Percentiles rank a stretch among this genome's conserved stretches.
These are phyloP conservation scores for Aurelia sp. DNA, from an alignment of 30 jellyfish, hydroid and myxozoan species.

Conservation along the genomic window DNA sequence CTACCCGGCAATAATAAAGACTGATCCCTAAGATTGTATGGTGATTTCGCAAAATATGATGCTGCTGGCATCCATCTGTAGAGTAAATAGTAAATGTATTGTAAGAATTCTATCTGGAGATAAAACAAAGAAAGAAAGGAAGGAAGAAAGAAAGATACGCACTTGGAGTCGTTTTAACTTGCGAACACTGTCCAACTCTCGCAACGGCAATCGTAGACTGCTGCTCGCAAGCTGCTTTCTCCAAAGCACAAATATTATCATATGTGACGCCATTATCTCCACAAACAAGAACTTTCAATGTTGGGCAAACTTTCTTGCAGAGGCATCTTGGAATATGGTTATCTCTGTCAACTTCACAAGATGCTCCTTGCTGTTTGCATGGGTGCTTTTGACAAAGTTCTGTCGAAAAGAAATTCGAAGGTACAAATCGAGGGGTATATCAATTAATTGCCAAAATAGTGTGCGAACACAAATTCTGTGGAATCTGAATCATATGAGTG, in stretches of 20 bases:
- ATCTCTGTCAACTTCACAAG: neutral
- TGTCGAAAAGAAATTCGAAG: neutral
- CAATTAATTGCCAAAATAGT: no score
- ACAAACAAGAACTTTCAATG: neutral
- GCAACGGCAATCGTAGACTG: neutral
- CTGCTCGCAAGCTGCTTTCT: conserved; percentile 25
- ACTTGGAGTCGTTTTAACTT: neutral
- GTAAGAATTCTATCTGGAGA: no score
- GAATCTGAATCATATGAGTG: no score
- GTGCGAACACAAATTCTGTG: no score
- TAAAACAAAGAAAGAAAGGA: no score
- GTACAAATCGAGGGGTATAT: neutral
- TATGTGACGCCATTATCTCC: conserved; percentile 39
- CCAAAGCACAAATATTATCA: conserved; percentile 14
- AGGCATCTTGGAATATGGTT: conserved; percentile 16
- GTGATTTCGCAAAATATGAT: no score
- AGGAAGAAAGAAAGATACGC: no score
- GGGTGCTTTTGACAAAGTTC: conserved; percentile 12
- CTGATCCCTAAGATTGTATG: no score
- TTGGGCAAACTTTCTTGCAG: conserved; percentile 37
- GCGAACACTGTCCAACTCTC: neutral
- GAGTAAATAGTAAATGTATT: no score
- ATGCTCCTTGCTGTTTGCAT: conserved; percentile 38
- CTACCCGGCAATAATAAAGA: no score
- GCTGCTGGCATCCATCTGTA: no score